These are phyloP conservation scores for Chaetodon trifascialis DNA, from an alignment of 2,113 vertebrate species.

Conservation along the genomic window DNA sequence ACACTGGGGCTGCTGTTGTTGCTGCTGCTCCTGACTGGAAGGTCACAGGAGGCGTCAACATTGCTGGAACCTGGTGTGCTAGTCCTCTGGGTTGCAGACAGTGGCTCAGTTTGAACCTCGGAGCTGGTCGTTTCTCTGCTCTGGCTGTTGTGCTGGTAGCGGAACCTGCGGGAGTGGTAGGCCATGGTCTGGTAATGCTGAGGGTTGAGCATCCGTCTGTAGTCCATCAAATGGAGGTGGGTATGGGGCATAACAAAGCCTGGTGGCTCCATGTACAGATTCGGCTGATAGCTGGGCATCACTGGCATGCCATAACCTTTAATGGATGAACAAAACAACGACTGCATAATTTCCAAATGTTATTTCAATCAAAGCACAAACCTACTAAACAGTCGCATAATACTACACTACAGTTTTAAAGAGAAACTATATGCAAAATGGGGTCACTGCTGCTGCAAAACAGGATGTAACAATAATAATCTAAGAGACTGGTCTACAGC, in stretches of 20 bases:
- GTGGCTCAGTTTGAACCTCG: constrained; percentile 84
- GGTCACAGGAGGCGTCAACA: not conserved
- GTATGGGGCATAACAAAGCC: constrained; percentile 82
- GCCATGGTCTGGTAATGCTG: constrained; percentile 83
- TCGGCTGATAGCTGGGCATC: constrained; percentile 76
- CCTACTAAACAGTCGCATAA: too few species aligned
- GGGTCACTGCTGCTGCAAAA: too few species aligned
- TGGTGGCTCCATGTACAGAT: constrained; percentile 79
- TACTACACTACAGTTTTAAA: too few species aligned
- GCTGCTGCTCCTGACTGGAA: not conserved
- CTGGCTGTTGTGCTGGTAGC: constrained; percentile 75
- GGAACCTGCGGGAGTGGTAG: constrained; percentile 80
- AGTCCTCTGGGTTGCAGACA: constrained; percentile 5
- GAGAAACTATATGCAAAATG: too few species aligned
- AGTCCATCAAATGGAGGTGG: constrained; percentile 83
- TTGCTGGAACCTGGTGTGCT: constrained; percentile 11
- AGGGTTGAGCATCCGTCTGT: constrained; percentile 81
- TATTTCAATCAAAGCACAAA: not conserved
- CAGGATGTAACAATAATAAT: too few species aligned
- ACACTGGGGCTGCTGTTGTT: not conserved
- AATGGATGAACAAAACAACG: not conserved
- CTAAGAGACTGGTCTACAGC: too few species aligned
- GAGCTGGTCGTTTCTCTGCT: constrained; percentile 74
- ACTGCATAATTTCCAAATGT: too few species aligned
- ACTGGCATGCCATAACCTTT: constrained; percentile 79